Percentiles rank a stretch among this genome's conserved stretches.
These are phyloP conservation scores for Palythoa grandiflora DNA, from an alignment of 92 coral and sea anemone genomes.

Conservation along the genomic window DNA sequence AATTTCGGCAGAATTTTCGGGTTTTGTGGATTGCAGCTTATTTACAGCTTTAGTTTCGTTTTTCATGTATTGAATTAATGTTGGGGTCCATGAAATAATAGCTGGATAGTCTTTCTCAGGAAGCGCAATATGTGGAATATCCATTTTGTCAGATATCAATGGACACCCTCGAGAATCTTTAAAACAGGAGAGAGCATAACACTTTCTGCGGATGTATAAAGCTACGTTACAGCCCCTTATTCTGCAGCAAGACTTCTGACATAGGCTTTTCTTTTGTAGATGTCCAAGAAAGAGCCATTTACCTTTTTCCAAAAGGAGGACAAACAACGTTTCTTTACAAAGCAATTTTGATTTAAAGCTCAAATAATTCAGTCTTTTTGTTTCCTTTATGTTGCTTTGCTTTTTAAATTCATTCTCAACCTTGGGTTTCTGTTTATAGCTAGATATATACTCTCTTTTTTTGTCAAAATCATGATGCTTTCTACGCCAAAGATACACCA, in stretches of 20 bases:
- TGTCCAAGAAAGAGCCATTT: conserved; percentile 68
- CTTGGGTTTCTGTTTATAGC: background rate
- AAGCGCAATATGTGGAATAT: conserved; percentile 47
- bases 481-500: conserved; percentile 82
- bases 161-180: conserved; percentile 59
- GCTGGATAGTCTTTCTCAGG: conserved; percentile 31
- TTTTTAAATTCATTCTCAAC: background rate
- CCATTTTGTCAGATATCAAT: conserved; percentile 30
- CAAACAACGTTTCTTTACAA: background rate
- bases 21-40: background rate
- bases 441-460: background rate
- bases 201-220: conserved; percentile 82
- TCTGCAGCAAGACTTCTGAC: conserved; percentile 82
- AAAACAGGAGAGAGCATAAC: conserved; percentile 86
- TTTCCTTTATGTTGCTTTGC: background rate
- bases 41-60: background rate
- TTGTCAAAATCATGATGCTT: conserved; percentile 10
- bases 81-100: conserved; percentile 31
- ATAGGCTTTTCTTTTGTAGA: conserved; percentile 68
- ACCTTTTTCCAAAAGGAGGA: conserved; percentile 28
- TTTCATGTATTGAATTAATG: background rate
- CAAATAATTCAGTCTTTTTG: background rate
- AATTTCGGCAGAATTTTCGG: background rate
- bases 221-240: conserved; percentile 82
- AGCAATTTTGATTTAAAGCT: conserved; percentile 32